Evolutionary conservation across 2,113 vertebrate genomes (phyloP).

Genomic region (Lophochroa leadbeateri): DNA sequence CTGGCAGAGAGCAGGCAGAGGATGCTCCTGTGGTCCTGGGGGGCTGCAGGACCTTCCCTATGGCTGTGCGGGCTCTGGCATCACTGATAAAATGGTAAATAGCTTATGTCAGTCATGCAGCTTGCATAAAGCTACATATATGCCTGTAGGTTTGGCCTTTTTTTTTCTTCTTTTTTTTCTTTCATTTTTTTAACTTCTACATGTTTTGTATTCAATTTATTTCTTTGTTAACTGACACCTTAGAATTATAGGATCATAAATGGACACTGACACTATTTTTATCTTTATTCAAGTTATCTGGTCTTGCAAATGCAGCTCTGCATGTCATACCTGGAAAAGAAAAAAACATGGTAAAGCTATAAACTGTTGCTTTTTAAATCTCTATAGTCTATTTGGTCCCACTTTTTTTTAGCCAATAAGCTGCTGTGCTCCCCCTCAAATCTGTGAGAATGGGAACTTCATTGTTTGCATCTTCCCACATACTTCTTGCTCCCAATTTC

Average conservation of each 20-base stretch:
- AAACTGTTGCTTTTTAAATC: constrained; percentile 12
- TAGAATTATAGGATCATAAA: constrained; percentile 68
- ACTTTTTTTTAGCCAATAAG: not conserved
- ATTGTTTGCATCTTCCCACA: not conserved
- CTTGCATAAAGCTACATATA: constrained; percentile 67
- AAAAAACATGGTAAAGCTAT: not conserved
- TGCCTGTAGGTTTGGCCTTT: constrained; percentile 65
- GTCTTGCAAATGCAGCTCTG: constrained; percentile 39
- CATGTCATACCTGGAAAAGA: not conserved
- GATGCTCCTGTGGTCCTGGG: not conserved
- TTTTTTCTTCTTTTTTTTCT: not conserved
- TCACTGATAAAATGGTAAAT: constrained; percentile 79
- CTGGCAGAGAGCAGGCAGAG: not conserved
- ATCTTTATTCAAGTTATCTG: constrained; percentile 63
- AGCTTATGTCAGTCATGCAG: constrained; percentile 70
- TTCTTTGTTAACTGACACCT: constrained; percentile 66
- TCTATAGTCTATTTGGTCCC: not conserved
- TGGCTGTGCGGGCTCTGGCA: no score
- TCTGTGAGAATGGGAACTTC: not conserved
- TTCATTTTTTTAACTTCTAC: not conserved
- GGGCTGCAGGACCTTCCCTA: no score
- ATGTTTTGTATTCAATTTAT: constrained; percentile 30
- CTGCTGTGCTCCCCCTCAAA: not conserved
- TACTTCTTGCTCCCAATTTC: constrained; percentile 1
- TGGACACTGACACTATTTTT: constrained; percentile 64